Evolutionary conservation across 2,113 vertebrate genomes (phyloP).

Genomic region (Solea solea): DNA sequence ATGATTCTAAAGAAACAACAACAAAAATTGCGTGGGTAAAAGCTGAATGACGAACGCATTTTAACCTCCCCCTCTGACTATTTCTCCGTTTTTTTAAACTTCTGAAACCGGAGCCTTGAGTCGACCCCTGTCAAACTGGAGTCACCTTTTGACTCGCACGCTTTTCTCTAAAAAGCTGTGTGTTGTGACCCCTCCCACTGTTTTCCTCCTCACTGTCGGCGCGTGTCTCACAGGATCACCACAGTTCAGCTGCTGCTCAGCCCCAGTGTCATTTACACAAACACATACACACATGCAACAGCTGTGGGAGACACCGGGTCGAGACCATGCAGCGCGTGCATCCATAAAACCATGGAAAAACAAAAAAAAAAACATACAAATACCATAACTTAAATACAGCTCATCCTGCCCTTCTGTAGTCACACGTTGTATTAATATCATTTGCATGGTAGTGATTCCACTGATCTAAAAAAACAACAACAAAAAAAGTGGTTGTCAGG

Average conservation of each 20-base stretch:
- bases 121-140: not conserved
- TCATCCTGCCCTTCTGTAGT: no score
- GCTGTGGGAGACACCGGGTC: not conserved
- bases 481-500: no score
- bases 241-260: conserved; percentile 9
- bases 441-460: no score
- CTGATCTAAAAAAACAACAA: no score
- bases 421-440: no score
- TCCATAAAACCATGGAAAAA: not conserved
- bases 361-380: not conserved
- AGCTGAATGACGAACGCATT: no score
- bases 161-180: conserved; percentile 6
- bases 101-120: not conserved
- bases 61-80: no score
- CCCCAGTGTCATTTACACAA: conserved; percentile 23
- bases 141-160: conserved; percentile 1
- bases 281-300: conserved; percentile 2
- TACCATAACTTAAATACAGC: no score
- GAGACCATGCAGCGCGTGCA: not conserved
- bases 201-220: not conserved
- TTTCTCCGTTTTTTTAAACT: no score
- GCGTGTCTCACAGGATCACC: not conserved
- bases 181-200: not conserved
- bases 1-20: not conserved
- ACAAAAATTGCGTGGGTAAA: no score